A percentile compares a stretch with the other conserved stretches of the same genome.
phyloP scores from a whole-genome alignment of 2,113 vertebrate genomes.

The Nyctereutes procyonoides region DNA sequence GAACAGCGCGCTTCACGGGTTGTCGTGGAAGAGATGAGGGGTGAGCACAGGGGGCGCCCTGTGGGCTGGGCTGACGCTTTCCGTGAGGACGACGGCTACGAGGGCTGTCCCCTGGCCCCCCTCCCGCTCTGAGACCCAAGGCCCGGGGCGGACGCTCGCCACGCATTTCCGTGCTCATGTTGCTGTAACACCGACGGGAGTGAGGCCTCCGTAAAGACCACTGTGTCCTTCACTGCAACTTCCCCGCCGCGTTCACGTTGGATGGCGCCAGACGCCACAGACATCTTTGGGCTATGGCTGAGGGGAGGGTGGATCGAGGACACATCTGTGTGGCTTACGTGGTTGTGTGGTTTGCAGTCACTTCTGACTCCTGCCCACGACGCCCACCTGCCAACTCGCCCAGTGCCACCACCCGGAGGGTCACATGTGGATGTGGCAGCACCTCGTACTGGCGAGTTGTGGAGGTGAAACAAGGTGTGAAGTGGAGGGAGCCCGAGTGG shows the following conservation, averaged over 20 bases:
- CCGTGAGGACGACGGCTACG: neutral
- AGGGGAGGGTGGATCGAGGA: neutral
- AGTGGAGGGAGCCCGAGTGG: neutral
- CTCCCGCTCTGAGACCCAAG: neutral
- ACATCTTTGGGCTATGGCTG: neutral
- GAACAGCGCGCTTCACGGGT: neutral
- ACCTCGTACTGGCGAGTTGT: neutral
- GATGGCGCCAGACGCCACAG: neutral
- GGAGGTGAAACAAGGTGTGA: neutral
- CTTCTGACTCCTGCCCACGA: neutral
- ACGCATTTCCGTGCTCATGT: neutral
- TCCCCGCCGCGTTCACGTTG: neutral
- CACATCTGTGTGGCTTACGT: neutral
- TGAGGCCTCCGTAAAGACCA: neutral
- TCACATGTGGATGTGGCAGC: neutral
- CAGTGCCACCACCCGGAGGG: fast-evolving
- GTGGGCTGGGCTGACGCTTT: neutral
- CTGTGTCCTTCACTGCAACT: neutral
- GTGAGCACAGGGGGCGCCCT: no score
- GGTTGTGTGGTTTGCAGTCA: neutral
- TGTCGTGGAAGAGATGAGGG: neutral
- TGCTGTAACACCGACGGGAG: neutral
- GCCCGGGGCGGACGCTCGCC: no score
- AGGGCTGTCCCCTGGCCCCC: neutral
- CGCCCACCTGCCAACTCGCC: neutral